These are phyloP conservation scores for Argyresthia goedartella DNA, from an alignment of 2,888 invertebrate genomes.

Conservation along the genomic window DNA sequence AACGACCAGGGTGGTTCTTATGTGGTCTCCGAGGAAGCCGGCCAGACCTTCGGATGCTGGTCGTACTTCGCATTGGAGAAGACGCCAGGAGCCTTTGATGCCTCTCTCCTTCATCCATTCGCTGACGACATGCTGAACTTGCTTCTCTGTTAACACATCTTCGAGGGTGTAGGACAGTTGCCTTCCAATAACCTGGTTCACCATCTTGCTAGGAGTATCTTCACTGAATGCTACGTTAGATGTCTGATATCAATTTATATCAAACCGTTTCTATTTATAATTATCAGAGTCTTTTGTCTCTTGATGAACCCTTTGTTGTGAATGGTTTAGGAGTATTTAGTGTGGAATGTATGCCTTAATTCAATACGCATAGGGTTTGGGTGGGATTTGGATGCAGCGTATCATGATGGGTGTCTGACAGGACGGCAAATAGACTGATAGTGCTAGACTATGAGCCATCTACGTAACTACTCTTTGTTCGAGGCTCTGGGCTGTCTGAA, in stretches of 20 bases:
- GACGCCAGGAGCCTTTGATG: slow-evolving; percentile 8
- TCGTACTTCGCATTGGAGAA: slow-evolving; percentile 21
- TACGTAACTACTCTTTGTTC: too few relatives aligned
- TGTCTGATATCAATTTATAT: background rate
- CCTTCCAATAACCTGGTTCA: background rate
- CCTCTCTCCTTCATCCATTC: slow-evolving; percentile 10
- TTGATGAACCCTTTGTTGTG: background rate
- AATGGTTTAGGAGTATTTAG: background rate
- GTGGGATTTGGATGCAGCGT: background rate
- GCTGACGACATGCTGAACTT: slow-evolving; percentile 25
- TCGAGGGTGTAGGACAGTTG: slow-evolving; percentile 13
- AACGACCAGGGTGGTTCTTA: slow-evolving; percentile 26
- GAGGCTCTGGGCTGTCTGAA: too few relatives aligned
- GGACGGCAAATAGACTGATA: background rate
- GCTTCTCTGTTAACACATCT: slow-evolving; percentile 27
- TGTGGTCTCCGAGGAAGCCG: slow-evolving; percentile 50
- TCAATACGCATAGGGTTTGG: background rate
- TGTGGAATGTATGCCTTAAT: background rate
- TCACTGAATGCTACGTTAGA: background rate
- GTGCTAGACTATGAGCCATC: too few relatives aligned
- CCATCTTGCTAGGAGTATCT: background rate
- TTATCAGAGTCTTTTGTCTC: background rate
- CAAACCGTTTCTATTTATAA: background rate
- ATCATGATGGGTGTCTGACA: background rate
- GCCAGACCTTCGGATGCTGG: slow-evolving; percentile 34